Percentiles rank a stretch among this genome's conserved stretches.
These are phyloP conservation scores for Mirza zaza DNA, from an alignment of 2,113 vertebrate species.

Conservation along the genomic window DNA sequence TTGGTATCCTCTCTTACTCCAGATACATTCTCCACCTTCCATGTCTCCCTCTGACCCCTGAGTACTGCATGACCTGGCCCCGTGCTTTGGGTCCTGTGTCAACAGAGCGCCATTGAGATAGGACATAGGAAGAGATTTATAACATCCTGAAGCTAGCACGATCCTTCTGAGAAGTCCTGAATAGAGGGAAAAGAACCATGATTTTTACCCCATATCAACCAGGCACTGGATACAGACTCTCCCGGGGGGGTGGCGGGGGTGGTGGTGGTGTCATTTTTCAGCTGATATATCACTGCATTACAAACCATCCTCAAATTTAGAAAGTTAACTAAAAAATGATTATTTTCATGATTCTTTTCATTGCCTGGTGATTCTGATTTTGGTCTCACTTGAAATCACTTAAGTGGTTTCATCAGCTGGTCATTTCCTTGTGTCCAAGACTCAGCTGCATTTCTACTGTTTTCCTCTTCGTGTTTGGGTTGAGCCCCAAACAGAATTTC, in stretches of 20 bases:
- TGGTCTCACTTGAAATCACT: neutral
- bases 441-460: neutral
- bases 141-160: neutral
- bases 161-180: neutral
- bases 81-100: neutral
- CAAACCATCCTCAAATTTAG: neutral
- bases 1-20: neutral
- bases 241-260: neutral
- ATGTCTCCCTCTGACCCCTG: neutral
- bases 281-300: neutral
- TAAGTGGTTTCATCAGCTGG: neutral
- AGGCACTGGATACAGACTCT: neutral
- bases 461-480: neutral
- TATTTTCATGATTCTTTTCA: neutral
- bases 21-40: neutral
- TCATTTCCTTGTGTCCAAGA: neutral
- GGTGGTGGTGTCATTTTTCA: neutral
- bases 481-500: neutral
- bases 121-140: neutral
- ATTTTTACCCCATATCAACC: neutral
- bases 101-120: rapidly evolving
- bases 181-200: neutral
- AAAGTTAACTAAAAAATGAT: neutral
- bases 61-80: rapidly evolving
- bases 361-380: neutral